Percentiles rank a stretch among this genome's conserved stretches.
These are phyloP conservation scores for Melanaphis sacchari DNA, from an alignment of 1,140 invertebrate genomes.

Conservation along the genomic window DNA sequence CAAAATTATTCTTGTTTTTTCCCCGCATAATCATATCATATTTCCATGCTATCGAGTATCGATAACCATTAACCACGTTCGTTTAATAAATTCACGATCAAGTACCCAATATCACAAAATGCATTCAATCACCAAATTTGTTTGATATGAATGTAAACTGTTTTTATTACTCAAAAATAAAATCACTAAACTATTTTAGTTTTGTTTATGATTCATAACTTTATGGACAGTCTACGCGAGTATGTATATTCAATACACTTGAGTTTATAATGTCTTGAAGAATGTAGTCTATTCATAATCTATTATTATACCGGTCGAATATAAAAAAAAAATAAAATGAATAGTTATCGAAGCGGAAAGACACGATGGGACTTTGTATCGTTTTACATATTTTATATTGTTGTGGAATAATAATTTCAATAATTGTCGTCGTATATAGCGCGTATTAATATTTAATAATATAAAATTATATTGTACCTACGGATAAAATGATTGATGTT, in stretches of 20 bases:
- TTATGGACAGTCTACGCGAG: no score
- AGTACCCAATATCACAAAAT: no score
- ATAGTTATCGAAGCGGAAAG: neutral
- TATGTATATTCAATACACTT: no score
- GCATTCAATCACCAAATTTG: neutral
- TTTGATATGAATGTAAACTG: neutral
- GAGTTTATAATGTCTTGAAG: neutral
- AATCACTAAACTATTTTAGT: neutral
- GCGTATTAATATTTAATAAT: neutral
- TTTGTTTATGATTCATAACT: no score
- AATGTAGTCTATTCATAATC: neutral
- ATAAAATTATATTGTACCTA: neutral
- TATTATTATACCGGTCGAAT: neutral
- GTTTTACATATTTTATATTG: constrained; percentile 17
- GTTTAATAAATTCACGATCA: no score
- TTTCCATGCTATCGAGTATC: no score
- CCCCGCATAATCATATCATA: no score
- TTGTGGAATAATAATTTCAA: neutral
- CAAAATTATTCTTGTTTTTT: neutral
- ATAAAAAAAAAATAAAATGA: neutral
- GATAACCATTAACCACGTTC: no score
- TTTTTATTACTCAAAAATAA: neutral
- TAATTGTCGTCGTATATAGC: neutral
- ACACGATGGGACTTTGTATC: neutral
- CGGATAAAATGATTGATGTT: neutral